Base-by-base conservation (phyloP, 2,888 invertebrate genomes). In the Phortica okadai region DNA sequence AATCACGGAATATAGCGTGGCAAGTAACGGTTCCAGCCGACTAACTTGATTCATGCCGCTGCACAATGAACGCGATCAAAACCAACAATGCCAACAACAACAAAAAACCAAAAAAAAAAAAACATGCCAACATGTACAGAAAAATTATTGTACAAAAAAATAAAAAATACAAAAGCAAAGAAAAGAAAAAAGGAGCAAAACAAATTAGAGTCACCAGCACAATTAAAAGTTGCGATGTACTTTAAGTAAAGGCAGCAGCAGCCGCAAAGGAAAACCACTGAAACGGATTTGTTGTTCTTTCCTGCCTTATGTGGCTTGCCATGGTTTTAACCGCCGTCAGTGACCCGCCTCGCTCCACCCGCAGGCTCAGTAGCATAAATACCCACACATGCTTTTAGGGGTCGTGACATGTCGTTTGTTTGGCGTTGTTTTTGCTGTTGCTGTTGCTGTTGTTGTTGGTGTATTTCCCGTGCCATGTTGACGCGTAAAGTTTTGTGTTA, bases 1-100 rank as follows among this genome's bases (percentile, higher is more conserved):
- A 87, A 86, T 86, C 86, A 86, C 86, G 86, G 88, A 82, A 86
- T 84, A 88, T 86, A 83, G 86, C 86, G 86, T 86, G 86, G 88
- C 84, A 85, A 87, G 79, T 79, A 76, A 79, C 86, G 83, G 86
- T 88, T 85, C 79, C 67, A 76, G 67, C 16, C 25, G 59, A 33
- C 70, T 25, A 25, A 41, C 56, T 58, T 56, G 74, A 74, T 73
- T 74, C 73, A 77, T 16, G 59, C 72, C 75, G 21, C 25, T 50
- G 76, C 75, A 64, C 72, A 62, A 42, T 11, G 67, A 62, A 41
- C 67, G 58, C 74, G 25, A 73, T 11, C 45, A 58, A 54, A 25
- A 42, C 56, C 41, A 8, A 73, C 58, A 74, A 42, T 59, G 21
- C 41, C 84, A 83, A 85, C 81, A 74, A 7, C 59, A 59, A 66